Conservation (phyloP, 2,797 vertebrate species). For the Schizopygopsis malacanthus region DNA sequence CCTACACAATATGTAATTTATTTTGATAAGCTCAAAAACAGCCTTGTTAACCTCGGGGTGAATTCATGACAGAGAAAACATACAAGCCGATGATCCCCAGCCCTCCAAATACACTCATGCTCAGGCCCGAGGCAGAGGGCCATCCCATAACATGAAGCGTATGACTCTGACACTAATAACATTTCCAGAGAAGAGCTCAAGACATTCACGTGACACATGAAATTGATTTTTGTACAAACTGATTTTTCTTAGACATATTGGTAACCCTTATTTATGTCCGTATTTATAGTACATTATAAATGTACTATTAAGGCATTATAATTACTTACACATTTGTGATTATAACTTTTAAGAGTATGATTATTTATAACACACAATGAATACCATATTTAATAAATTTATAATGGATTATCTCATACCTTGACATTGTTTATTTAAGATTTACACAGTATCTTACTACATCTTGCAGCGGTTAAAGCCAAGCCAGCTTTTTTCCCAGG, state of each 20-base stretch:
- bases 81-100: neutral
- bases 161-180: neutral
- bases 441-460: too few species aligned
- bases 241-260: neutral
- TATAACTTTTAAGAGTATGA: neutral
- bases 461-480: too few species aligned
- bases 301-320: neutral
- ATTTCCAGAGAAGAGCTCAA: neutral
- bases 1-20: neutral
- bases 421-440: too few species aligned
- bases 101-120: neutral
- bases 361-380: too few species aligned
- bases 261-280: neutral
- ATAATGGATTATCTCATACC: too few species aligned
- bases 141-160: neutral
- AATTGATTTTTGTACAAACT: neutral
- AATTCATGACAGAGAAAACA: neutral
- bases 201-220: neutral
- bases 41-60: slow-evolving; percentile 9
- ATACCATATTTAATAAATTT: too few species aligned
- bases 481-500: too few species aligned
- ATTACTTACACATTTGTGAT: neutral
- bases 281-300: neutral
- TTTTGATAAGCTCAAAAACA: neutral
- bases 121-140: neutral